Evolutionary conservation across 1,140 invertebrate species (phyloP), one percentile per base, ranked within the genome.

Genomic region (Conus ventricosus): DNA sequence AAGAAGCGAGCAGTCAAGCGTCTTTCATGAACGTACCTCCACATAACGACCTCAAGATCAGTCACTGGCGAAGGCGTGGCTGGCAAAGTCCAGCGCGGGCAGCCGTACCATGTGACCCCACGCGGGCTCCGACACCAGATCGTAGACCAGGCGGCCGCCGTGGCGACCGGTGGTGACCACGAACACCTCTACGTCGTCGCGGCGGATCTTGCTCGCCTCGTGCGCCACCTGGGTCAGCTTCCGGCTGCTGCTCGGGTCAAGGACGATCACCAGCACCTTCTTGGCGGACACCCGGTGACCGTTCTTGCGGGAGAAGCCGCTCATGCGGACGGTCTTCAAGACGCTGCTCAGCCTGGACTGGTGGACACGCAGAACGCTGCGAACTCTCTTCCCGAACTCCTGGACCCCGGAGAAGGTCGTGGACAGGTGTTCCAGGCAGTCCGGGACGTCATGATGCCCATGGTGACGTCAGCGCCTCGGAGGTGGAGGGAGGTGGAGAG

Each of bases 81-180:
- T 85, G 63, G 84, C 39, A n/a, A 85, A 85, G 39, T 85, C 84
- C 15, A 85, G 51, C 20, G 60, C 84, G 10, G 84, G 84, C 60
- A 85, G 51, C 10, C 53, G 84, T 15, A 85, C 54, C 25, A 85
- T n/a, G 84, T 85, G 84, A n/a, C 15, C 25, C 23, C 27, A n/a
- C 63, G 13, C 60, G 39, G 84, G 67, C 63, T 85, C 84, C 8
- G 84, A 85, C 27, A 75, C 84, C 11, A 85, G 75, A 67, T 75
- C 63, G 25, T 75, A 27, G 39, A 85, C 84, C 25, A 85, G 63
- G 17, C 75, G 84, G 6, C 84, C 84, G 6, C 84, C 57, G 71
- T 85, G 84, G 11, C 84, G 84, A 53, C 84, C 84, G 84, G 84
- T 75, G 39, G 84, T 85, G 84, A 85, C 63, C 63, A 85, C 84